Base-by-base conservation (phyloP, 2,113 vertebrate species). In the Anser brachyrhynchus region DNA sequence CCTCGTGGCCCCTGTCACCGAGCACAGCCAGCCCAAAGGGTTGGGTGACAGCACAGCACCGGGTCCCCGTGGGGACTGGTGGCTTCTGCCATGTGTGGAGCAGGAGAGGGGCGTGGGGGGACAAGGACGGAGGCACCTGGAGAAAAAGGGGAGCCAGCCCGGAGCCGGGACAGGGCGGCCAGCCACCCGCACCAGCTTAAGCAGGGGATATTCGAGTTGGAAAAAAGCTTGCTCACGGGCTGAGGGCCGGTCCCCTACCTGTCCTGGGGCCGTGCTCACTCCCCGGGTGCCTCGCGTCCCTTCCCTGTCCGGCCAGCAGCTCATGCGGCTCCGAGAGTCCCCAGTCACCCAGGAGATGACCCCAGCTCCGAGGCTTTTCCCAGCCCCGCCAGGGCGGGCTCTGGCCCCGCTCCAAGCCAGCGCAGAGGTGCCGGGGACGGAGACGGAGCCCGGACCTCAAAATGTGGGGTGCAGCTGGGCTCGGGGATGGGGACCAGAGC, bases 341-440 rank as follows among this genome's bases (percentile, higher is more conserved):
- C 95, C 84, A 12, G 96, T 98, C 98, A 97, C 98, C 97, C 91
- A 5, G 97, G 98, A 97, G 98, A 98, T 97, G 44, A 96, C 92
- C 96, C 76, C 92, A 87, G 96, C 96, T 97, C 97, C 95, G 81
- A 97, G 94, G 94, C 87, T 96, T 97, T 98, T 98, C 97, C 97
- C 92, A 96, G 97, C 97, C 88, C 93, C 76, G 81, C 84, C 10
- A 58, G 96, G 97, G 94, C 73, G 76, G 70, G 78, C 70, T 81
- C 94, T 97, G 96, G 92, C 92, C 67, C 8, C 0, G 57, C 64
- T 89, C 96, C 98, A 97, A 98, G 92, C 73, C 62, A 7, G 87
- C 14, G 10, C 20, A 11, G 67, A 95, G 87, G 67, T 92, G 21
- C n/a, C 35, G 5, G 79, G 84, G 77, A 13, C 1, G 1, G 70